phyloP scores from a whole-genome alignment of 2,113 vertebrate species.

The Bujurquina vittata region DNA sequence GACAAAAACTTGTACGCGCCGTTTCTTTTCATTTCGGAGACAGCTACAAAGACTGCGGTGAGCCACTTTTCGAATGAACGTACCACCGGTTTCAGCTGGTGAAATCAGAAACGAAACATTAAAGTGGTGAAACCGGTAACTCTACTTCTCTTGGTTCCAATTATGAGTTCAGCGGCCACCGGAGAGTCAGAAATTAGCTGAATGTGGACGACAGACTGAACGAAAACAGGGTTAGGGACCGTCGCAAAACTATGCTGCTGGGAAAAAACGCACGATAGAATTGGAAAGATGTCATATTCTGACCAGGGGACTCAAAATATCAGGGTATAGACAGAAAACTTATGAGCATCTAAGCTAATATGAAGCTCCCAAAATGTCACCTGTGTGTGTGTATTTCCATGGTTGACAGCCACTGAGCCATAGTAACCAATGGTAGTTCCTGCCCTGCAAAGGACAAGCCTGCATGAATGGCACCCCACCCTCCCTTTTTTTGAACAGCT shows the following conservation, averaged over 20 bases:
- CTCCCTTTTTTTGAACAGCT: background rate
- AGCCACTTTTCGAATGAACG: background rate
- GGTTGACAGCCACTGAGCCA: background rate
- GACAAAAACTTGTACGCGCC: constrained; percentile 77
- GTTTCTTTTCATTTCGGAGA: constrained; percentile 76
- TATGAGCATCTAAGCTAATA: background rate
- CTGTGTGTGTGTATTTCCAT: background rate
- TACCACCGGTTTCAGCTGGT: background rate
- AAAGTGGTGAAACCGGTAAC: background rate
- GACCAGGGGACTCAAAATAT: background rate
- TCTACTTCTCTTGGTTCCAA: accelerated
- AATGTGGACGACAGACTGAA: background rate
- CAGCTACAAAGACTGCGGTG: background rate
- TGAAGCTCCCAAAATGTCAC: background rate
- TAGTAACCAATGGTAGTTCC: background rate
- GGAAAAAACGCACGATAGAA: background rate
- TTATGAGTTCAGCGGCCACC: background rate
- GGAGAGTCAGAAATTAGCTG: background rate
- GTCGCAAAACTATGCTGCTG: background rate
- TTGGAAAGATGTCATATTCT: background rate
- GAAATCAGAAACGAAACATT: background rate
- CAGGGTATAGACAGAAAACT: too few relatives aligned
- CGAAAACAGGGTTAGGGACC: background rate
- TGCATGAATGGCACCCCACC: background rate
- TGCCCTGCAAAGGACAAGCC: background rate